A percentile compares a stretch with the other conserved stretches of the same genome.
Conservation (phyloP, 2,113 vertebrate genomes). For the Damaliscus lunatus region DNA sequence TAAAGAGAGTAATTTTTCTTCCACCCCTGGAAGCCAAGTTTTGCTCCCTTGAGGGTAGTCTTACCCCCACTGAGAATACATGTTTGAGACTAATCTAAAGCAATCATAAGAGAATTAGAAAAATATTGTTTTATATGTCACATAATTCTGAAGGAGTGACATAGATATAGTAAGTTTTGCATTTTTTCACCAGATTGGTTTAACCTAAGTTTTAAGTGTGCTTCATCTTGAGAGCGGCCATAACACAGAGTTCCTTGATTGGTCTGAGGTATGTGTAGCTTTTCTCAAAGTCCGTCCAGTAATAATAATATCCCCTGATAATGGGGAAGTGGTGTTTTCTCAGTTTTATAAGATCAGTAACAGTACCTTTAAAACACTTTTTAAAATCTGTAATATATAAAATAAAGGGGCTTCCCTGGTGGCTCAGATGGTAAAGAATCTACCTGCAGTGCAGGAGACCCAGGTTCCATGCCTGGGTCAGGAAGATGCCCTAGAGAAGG, state of each 20-base stretch:
- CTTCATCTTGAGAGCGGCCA: neutral
- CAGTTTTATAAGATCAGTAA: neutral
- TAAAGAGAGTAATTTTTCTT: neutral
- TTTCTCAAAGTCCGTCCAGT: neutral
- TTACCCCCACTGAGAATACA: neutral
- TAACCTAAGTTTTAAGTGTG: neutral
- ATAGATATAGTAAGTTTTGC: neutral
- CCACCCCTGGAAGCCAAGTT: neutral
- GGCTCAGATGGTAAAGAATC: neutral
- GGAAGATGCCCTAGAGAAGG: neutral
- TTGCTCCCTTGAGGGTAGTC: neutral
- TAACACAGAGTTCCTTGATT: neutral
- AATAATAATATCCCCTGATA: neutral
- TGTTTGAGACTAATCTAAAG: constrained; percentile 10
- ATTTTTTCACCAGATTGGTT: neutral
- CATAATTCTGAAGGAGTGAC: neutral
- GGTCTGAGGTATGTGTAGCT: neutral
- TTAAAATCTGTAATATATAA: neutral
- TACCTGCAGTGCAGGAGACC: neutral
- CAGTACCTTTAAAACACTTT: neutral
- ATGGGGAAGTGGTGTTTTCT: neutral
- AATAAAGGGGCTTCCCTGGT: neutral
- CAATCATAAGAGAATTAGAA: neutral
- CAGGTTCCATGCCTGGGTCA: neutral
- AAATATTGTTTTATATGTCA: constrained; percentile 5